phyloP scores from a whole-genome alignment of 2,113 vertebrate species.

The Sinosuthora webbiana region DNA sequence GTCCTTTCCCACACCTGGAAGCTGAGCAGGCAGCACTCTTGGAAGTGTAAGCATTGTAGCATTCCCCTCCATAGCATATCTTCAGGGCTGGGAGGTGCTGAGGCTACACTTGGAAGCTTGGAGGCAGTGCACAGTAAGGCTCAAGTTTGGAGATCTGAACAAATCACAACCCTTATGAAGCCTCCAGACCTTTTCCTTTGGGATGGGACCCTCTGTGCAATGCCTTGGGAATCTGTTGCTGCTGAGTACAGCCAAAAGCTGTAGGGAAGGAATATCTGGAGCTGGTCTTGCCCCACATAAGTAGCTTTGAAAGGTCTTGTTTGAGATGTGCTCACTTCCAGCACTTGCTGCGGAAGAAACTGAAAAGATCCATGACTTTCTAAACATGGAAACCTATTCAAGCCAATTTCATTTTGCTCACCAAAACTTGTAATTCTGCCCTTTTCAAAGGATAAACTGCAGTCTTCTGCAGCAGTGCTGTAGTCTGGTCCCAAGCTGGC shows the following conservation, averaged over 20 bases:
- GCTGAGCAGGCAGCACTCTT: background rate
- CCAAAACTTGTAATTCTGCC: background rate
- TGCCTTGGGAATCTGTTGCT: background rate
- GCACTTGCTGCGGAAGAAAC: background rate
- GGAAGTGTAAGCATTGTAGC: background rate
- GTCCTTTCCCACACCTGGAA: background rate
- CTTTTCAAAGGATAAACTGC: background rate
- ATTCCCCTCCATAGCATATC: rapidly evolving
- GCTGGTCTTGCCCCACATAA: background rate
- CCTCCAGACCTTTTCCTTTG: background rate
- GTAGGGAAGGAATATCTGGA: background rate
- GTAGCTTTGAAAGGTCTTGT: background rate
- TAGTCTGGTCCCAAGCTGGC: background rate
- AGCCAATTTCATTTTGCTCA: background rate
- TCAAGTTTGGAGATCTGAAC: background rate
- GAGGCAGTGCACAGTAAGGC: background rate
- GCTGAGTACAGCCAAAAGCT: background rate
- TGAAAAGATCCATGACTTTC: background rate
- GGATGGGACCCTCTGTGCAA: background rate
- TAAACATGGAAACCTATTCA: background rate
- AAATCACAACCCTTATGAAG: background rate
- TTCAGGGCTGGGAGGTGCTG: background rate
- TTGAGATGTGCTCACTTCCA: background rate
- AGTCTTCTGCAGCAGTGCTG: background rate
- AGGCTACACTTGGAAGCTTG: background rate